These are phyloP conservation scores for Holacanthus passer DNA, from an alignment of 2,113 vertebrate species.

Conservation along the genomic window DNA sequence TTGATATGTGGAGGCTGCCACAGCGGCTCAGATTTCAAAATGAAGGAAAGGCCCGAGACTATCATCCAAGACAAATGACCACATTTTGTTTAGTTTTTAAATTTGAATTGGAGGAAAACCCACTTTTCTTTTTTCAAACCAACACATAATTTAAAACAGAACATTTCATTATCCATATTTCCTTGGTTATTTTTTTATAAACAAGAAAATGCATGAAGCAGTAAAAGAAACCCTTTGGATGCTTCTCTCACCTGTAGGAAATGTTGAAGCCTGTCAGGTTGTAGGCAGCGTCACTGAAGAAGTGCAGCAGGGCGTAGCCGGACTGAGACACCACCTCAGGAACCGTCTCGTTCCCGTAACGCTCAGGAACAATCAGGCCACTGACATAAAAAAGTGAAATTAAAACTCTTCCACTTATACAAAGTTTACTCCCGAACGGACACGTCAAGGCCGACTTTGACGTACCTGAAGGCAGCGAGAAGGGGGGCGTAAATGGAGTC, in stretches of 20 bases:
- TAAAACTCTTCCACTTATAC: not conserved
- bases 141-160: too few species aligned
- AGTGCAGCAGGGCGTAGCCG: slow-evolving; percentile 94
- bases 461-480: slow-evolving; percentile 96
- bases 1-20: not conserved
- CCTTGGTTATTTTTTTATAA: not conserved
- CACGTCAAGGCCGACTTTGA: not conserved
- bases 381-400: slow-evolving; percentile 74
- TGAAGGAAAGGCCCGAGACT: not conserved
- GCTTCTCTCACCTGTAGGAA: slow-evolving; percentile 86
- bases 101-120: too few species aligned
- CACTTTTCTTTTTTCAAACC: not conserved
- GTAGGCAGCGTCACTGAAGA: slow-evolving; percentile 99
- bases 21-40: not conserved
- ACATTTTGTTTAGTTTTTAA: not conserved
- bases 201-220: not conserved
- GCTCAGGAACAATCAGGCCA: slow-evolving; percentile 96
- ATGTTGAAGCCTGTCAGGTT: slow-evolving; percentile 99
- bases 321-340: slow-evolving; percentile 94
- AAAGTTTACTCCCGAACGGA: not conserved
- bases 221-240: not conserved
- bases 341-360: slow-evolving; percentile 92
- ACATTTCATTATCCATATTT: not conserved
- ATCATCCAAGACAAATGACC: not conserved
- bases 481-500: slow-evolving; percentile 97